Evolutionary conservation across 2,113 vertebrate genomes (phyloP).

Genomic region (Percina caprodes): DNA sequence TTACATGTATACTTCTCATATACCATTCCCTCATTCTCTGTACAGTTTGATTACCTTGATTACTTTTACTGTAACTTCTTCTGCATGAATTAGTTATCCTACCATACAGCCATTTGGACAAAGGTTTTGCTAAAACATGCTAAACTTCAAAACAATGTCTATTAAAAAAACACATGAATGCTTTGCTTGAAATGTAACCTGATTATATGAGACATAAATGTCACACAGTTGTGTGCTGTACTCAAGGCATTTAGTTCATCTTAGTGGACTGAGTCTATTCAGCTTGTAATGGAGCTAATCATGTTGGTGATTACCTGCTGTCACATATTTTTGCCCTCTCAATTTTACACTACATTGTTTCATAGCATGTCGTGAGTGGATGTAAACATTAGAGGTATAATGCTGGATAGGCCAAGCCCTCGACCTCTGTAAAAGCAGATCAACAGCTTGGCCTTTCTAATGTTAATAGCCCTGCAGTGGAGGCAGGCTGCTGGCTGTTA

Average conservation of each 20-base stretch:
- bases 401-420: slow-evolving; percentile 16
- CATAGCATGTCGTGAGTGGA: slow-evolving; percentile 59
- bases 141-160: not conserved
- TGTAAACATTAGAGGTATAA: slow-evolving; percentile 48
- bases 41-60: not conserved
- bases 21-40: not conserved
- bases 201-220: not conserved
- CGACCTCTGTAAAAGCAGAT: slow-evolving; percentile 45
- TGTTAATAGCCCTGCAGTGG: slow-evolving; percentile 52
- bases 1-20: not conserved
- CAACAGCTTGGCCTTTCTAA: slow-evolving; percentile 45
- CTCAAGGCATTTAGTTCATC: not conserved
- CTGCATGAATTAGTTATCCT: not conserved
- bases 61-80: not conserved
- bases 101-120: not conserved
- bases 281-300: slow-evolving; percentile 38
- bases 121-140: not conserved
- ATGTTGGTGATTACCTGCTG: slow-evolving; percentile 55
- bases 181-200: not conserved
- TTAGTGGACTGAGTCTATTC: slow-evolving; percentile 19
- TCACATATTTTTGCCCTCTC: slow-evolving; percentile 31
- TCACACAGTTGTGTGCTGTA: not conserved
- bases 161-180: not conserved
- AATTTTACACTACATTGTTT: slow-evolving; percentile 60
- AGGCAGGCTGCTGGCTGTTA: slow-evolving; percentile 28